phyloP scores from a whole-genome alignment of 2,113 vertebrate genomes.

The Puffinus mauretanicus region DNA sequence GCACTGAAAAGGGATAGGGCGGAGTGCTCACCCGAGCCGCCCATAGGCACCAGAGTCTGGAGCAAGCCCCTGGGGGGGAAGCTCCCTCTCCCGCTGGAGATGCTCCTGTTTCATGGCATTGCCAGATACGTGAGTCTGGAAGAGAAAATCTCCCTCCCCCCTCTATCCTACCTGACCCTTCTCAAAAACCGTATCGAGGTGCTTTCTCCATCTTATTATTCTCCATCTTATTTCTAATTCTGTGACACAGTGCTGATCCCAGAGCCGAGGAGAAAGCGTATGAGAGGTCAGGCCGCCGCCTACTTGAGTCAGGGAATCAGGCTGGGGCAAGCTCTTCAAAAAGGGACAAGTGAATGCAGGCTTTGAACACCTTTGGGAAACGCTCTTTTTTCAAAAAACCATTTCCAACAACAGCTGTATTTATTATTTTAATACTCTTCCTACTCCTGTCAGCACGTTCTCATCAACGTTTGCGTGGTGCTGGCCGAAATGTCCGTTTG shows the following conservation, averaged over 20 bases:
- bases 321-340: background rate
- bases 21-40: fast-evolving
- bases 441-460: background rate
- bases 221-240: background rate
- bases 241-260: background rate
- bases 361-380: background rate
- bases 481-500: background rate
- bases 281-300: background rate
- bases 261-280: background rate
- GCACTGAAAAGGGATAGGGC: fast-evolving
- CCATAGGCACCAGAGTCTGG: background rate
- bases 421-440: background rate
- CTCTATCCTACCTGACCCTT: background rate
- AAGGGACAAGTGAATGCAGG: background rate
- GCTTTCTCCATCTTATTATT: background rate
- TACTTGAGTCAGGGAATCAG: background rate
- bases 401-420: background rate
- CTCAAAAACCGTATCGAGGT: background rate
- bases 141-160: background rate
- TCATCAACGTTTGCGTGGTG: fast-evolving
- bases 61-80: background rate
- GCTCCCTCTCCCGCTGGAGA: background rate
- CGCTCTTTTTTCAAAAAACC: background rate
- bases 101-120: background rate
- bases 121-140: fast-evolving